Base-by-base conservation (phyloP, 2,797 vertebrate species). In the Pachyuromys duprasi region DNA sequence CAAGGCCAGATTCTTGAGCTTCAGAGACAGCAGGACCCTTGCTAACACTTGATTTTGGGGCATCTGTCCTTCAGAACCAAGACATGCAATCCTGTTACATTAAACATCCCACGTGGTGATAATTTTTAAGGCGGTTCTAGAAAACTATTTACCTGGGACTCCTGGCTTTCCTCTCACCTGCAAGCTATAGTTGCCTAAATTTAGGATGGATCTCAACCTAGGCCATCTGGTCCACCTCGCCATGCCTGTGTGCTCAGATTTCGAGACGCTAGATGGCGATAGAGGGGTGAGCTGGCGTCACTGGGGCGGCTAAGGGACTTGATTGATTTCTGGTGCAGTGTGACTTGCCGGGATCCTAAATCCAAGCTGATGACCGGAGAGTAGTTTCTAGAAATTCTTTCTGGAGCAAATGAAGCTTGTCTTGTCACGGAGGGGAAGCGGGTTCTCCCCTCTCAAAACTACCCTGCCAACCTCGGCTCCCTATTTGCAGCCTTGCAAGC, bases 221-320 rank as follows among this genome's bases (percentile, higher is more conserved):
- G 5, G 31, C 3, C 3, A 4, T 39, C 62, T 24, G 28, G 6
- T 63, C 26, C 5, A 28, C 9, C 39, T 5, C 13, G 8, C 8
- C 2, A 0, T 0, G 18, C 75, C 39, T 17, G 4, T 33, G 20
- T 57, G 67, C 11, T 3, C 20, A 33, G 63, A n/a, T n/a, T 4
- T 8, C 1, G 0, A 0, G 39, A 92, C 97, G 89, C 81, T 75
- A 97, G 97, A 67, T 93, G 97, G 95, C 86, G 79, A 90, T 39
- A 89, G 89, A 7, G 42, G 49, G 79, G 75, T 5, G 53, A 75
- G 53, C 55, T 55, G 13, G 0, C 13, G 8, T 0, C 2, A 42
- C 8, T 39, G 3, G 6, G 22, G 26, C 1, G 0, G 79, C 39
- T 3, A 20, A 67, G n/a, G 9, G 70, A 11, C 8, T 49, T 49